A percentile compares a stretch with the other conserved stretches of the same genome.
phyloP scores from a whole-genome alignment of 1,140 invertebrate species.

The Caerostris darwini region DNA sequence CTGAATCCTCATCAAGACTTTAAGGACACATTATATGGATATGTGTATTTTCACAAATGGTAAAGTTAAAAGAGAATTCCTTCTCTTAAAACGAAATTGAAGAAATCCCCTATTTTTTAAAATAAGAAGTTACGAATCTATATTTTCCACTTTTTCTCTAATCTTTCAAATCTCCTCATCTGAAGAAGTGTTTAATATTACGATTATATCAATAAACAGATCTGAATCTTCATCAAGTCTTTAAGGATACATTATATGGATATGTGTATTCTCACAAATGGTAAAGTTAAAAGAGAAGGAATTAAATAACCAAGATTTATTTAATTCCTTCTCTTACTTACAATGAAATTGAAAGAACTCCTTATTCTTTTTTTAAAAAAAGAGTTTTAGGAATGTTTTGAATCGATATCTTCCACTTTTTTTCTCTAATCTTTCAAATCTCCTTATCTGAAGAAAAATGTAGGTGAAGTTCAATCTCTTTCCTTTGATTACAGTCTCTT shows the following conservation, averaged over 20 bases:
- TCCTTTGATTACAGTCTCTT: slow-evolving; percentile 36
- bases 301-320: neutral
- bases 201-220: too few species aligned
- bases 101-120: too few species aligned
- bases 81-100: neutral
- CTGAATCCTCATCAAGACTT: too few species aligned
- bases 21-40: too few species aligned
- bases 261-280: too few species aligned
- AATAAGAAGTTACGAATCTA: slow-evolving; percentile 41
- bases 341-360: neutral
- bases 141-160: slow-evolving; percentile 21
- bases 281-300: neutral
- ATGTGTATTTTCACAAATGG: too few species aligned
- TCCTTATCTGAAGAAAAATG: slow-evolving; percentile 62
- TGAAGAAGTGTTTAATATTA: too few species aligned
- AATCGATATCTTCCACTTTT: slow-evolving; percentile 34
- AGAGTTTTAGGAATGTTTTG: neutral
- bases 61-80: neutral
- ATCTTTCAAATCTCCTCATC: slow-evolving; percentile 58
- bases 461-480: slow-evolving; percentile 61
- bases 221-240: too few species aligned
- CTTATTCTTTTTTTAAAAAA: too few species aligned
- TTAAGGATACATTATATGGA: too few species aligned
- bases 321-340: neutral
- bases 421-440: slow-evolving; percentile 48